Conservation (phyloP, 2,113 vertebrate species). For the Nycticryphes semicollaris region DNA sequence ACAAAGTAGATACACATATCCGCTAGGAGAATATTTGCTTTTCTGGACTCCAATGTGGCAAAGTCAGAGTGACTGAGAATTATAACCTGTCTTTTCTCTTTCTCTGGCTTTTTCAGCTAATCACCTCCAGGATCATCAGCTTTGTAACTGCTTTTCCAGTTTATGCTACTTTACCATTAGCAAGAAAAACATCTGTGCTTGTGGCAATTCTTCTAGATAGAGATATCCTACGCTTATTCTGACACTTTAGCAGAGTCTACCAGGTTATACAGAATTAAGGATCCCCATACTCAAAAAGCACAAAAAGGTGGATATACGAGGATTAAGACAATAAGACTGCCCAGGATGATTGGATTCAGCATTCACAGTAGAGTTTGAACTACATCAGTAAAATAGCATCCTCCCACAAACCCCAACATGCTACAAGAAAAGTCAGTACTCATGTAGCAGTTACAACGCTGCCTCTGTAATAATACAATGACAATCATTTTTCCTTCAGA, state of each 20-base stretch:
- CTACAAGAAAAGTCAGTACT: background rate
- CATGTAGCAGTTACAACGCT: background rate
- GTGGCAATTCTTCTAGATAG: background rate
- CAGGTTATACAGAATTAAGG: background rate
- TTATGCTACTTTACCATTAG: background rate
- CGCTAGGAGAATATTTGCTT: background rate
- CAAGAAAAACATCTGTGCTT: background rate
- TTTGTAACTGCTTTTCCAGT: background rate
- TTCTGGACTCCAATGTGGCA: background rate
- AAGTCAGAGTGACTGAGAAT: background rate
- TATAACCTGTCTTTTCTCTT: background rate
- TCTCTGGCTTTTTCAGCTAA: background rate
- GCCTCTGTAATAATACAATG: background rate
- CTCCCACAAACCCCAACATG: background rate
- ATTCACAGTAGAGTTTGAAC: background rate
- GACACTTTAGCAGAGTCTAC: background rate
- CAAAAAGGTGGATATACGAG: background rate
- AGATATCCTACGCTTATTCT: background rate
- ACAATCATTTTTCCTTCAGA: background rate
- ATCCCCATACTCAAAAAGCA: background rate
- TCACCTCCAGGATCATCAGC: background rate
- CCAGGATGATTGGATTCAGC: background rate
- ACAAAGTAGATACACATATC: background rate
- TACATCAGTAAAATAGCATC: background rate
- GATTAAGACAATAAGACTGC: background rate